Conservation (phyloP, 2,113 vertebrate species). For the Cathartes aura region DNA sequence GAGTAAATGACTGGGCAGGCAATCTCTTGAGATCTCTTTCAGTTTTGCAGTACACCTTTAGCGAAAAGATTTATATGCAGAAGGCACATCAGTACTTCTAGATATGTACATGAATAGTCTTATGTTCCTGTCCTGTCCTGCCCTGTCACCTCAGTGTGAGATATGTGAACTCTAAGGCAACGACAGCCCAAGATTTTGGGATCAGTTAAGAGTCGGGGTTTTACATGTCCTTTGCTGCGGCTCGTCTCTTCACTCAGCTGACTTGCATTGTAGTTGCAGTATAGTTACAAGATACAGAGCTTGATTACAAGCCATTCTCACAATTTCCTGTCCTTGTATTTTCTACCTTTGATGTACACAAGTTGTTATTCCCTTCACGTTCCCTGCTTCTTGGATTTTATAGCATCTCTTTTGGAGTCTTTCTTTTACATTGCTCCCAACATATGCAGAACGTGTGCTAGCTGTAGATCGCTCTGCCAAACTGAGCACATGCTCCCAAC, state of each 20-base stretch:
- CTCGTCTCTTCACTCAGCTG: neutral
- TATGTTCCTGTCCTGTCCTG: neutral
- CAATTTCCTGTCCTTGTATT: neutral
- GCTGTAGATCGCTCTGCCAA: neutral
- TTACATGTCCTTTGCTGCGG: neutral
- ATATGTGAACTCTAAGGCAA: neutral
- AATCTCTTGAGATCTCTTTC: neutral
- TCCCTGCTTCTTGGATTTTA: neutral
- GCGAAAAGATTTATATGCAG: neutral
- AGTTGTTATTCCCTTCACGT: neutral
- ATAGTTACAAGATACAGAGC: neutral
- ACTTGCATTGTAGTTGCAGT: neutral
- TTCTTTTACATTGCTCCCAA: neutral
- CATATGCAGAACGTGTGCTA: neutral
- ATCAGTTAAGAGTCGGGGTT: neutral
- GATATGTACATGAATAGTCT: fast-evolving
- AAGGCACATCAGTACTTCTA: neutral
- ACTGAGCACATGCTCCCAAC: neutral
- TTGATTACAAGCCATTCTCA: neutral
- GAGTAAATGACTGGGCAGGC: neutral
- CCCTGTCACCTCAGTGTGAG: neutral
- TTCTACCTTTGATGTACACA: neutral
- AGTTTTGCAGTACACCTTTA: fast-evolving
- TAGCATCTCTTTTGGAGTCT: neutral
- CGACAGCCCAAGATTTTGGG: neutral